Evolutionary conservation across 2,113 vertebrate species (phyloP).

Genomic region (Paramisgurnus dabryanus): DNA sequence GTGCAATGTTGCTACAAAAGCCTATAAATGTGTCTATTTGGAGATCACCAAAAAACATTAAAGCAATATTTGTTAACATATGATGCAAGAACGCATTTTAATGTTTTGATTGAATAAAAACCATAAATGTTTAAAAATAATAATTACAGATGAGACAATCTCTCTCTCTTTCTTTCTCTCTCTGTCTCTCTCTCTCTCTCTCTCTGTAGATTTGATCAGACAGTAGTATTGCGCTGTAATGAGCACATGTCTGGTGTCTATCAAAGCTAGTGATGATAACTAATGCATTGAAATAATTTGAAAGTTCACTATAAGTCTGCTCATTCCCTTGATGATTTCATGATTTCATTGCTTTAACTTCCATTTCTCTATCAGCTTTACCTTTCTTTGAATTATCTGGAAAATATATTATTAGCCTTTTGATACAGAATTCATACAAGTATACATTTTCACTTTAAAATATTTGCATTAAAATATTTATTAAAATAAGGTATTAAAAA

Average conservation of each 20-base stretch:
- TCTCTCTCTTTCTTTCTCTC: conserved; percentile 44
- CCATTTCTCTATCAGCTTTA: not conserved
- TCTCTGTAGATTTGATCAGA: conserved; percentile 41
- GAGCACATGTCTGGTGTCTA: conserved; percentile 53
- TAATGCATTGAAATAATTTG: conserved; percentile 60
- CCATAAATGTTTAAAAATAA: not conserved
- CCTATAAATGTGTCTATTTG: no score
- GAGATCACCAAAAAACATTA: no score
- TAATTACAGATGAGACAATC: not conserved
- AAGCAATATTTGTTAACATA: not conserved
- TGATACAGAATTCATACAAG: not conserved
- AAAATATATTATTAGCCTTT: not conserved
- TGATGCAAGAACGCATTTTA: not conserved
- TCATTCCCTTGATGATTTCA: conserved; percentile 30
- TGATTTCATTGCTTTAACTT: conserved; percentile 20
- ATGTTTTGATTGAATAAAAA: not conserved
- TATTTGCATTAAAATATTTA: no score
- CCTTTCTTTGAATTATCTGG: not conserved
- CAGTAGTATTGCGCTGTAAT: conserved; percentile 39
- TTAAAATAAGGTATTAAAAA: no score
- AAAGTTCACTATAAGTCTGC: conserved; percentile 44
- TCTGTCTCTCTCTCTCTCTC: not conserved
- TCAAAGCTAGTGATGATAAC: conserved; percentile 57
- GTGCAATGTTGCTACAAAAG: no score
- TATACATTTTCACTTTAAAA: not conserved